phyloP scores from a whole-genome alignment of 2,797 vertebrate genomes.

The Melanotaenia pygmaea region DNA sequence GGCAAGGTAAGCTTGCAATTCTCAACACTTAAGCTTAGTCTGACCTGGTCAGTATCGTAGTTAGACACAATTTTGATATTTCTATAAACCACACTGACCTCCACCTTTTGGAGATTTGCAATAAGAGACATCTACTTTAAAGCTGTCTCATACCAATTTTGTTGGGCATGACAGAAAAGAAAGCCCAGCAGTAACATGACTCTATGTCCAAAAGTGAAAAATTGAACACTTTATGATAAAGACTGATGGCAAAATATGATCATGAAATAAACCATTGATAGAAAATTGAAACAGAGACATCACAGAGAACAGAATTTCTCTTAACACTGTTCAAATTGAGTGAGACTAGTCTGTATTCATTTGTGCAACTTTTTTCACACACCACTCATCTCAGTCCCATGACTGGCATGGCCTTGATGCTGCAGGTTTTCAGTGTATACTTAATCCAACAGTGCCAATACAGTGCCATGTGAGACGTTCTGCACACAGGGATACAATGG shows the following conservation, averaged over 20 bases:
- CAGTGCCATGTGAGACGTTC: no score
- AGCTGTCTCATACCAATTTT: slow-evolving; percentile 24
- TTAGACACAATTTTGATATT: slow-evolving; percentile 25
- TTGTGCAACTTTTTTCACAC: no score
- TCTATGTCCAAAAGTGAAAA: slow-evolving; percentile 20
- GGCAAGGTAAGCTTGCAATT: slow-evolving; percentile 18
- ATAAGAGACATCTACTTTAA: neutral
- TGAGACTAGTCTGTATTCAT: neutral
- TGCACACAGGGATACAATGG: no score
- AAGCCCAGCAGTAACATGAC: slow-evolving; percentile 2
- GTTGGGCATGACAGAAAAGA: slow-evolving; percentile 20
- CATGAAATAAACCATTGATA: slow-evolving; percentile 2
- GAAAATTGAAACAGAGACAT: neutral
- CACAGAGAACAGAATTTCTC: neutral
- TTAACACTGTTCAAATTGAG: slow-evolving; percentile 17
- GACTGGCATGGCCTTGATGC: no score
- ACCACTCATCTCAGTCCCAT: no score
- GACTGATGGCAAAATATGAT: slow-evolving; percentile 10
- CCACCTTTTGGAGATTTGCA: slow-evolving; percentile 7
- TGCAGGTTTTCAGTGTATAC: no score
- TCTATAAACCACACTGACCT: slow-evolving; percentile 25
- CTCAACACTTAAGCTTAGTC: slow-evolving; percentile 18
- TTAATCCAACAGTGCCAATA: no score
- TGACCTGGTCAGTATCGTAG: slow-evolving; percentile 12
- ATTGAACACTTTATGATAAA: slow-evolving; percentile 15